phyloP scores from a whole-genome alignment of 2,797 vertebrate genomes.

The Ctenosaura bakeri region DNA sequence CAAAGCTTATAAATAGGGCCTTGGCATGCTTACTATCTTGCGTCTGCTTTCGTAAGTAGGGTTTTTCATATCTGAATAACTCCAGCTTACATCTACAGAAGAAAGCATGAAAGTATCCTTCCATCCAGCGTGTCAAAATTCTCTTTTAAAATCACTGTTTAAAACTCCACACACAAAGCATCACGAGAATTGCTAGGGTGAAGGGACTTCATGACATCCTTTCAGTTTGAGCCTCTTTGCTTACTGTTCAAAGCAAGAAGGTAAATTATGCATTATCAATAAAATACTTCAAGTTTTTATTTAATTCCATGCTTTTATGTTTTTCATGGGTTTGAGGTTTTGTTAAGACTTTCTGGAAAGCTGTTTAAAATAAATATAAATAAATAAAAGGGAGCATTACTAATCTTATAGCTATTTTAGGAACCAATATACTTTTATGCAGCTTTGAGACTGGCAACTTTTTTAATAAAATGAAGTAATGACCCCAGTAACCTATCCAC shows the following conservation, averaged over 20 bases:
- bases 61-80: constrained; percentile 35
- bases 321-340: too few relatives aligned
- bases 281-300: not conserved
- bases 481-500: not conserved
- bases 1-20: not conserved
- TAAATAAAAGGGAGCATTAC: not conserved
- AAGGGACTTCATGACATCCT: not conserved
- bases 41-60: constrained; percentile 35
- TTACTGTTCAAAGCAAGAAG: not conserved
- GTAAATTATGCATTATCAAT: not conserved
- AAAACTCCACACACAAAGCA: not conserved
- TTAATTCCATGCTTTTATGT: not conserved
- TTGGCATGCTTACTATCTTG: constrained; percentile 17
- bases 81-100: not conserved
- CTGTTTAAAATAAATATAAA: not conserved
- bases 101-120: not conserved
- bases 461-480: not conserved
- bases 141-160: not conserved
- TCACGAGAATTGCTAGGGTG: not conserved
- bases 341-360: not conserved
- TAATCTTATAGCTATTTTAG: not conserved
- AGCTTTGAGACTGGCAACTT: not conserved
- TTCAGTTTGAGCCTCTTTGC: not conserved
- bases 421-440: not conserved
- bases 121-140: not conserved